Base-by-base conservation (phyloP, 2,888 invertebrate genomes). In the Himalopsyche tibetana region DNA sequence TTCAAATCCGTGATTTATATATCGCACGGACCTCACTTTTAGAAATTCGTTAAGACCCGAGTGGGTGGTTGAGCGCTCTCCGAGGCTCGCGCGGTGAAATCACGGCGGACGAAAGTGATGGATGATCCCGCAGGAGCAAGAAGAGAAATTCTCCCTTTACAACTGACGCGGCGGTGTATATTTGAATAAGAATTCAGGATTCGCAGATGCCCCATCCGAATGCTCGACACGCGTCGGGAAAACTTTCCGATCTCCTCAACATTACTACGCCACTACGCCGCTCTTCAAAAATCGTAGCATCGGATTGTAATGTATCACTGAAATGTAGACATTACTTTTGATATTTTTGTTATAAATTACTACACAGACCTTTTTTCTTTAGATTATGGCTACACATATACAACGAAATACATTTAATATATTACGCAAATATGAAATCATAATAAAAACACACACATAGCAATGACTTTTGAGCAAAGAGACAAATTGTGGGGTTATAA, bases 41-140 rank as follows among this genome's bases (percentile, higher is more conserved):
- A 63, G 63, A 63, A 19, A 63, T 63, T 63, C 28, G 63, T 8
- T 63, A 63, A 63, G 8, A 63, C 9, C 63, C 19, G 19, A 28
- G 63, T 28, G 63, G 63, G 63, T 15, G 63, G 63, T 8, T n/a
- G 63, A 2, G 19, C 19, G 56, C 79, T n/a, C 5, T 40, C 79
- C 40, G 79, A 40, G 80, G 80, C 80, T 42, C 40, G 40, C 28
- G 19, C 15, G 11, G 38, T 19, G 74, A 85, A 86, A 86, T 86
- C 86, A 86, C 86, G 69, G 28, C 63, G 86, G 86, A 83, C 80
- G 83, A 86, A 63, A 86, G 86, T 86, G 86, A 86, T 86, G 86
- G 83, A 86, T 86, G 86, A 86, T 86, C 86, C 86, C 86, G 42
- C 83, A 83, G 86, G 83, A 83, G 80, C 80, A 80, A 80, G 80